Evolutionary conservation across 2,888 invertebrate species (phyloP).

Genomic region (Bimastos eiseni): DNA sequence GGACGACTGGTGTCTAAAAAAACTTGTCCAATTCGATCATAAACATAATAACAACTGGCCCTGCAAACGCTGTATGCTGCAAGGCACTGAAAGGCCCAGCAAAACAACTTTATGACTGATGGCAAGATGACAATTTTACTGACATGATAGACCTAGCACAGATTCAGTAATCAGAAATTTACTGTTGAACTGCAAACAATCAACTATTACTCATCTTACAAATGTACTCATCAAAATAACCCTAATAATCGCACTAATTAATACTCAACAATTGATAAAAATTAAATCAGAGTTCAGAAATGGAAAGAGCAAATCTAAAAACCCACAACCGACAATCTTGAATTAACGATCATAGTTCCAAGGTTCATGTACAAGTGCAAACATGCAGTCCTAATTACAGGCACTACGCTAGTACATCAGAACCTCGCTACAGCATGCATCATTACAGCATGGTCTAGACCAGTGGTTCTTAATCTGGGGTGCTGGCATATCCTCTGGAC

Average conservation of each 20-base stretch:
- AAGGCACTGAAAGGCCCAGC: too few species aligned
- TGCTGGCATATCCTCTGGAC: too few species aligned
- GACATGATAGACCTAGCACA: background rate
- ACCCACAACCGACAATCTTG: background rate
- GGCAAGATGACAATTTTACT: conserved; percentile 2
- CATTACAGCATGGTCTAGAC: background rate
- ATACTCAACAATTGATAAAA: background rate
- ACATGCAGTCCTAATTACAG: background rate
- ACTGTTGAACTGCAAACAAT: background rate
- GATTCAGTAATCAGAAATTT: background rate
- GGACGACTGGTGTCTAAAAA: background rate
- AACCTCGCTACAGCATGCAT: background rate
- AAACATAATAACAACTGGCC: background rate
- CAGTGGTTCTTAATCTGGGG: too few species aligned
- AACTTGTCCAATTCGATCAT: background rate
- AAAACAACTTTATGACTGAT: background rate
- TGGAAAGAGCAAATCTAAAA: background rate
- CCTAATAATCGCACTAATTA: background rate
- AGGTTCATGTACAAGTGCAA: background rate
- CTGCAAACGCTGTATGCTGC: too few species aligned
- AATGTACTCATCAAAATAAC: background rate
- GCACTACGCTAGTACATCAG: background rate
- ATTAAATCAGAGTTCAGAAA: background rate
- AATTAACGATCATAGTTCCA: background rate
- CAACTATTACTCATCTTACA: conserved; percentile 3